Evolutionary conservation across 2,888 invertebrate genomes (phyloP), one percentile per base, ranked within the genome.

Genomic region (Mythimna albipuncta): DNA sequence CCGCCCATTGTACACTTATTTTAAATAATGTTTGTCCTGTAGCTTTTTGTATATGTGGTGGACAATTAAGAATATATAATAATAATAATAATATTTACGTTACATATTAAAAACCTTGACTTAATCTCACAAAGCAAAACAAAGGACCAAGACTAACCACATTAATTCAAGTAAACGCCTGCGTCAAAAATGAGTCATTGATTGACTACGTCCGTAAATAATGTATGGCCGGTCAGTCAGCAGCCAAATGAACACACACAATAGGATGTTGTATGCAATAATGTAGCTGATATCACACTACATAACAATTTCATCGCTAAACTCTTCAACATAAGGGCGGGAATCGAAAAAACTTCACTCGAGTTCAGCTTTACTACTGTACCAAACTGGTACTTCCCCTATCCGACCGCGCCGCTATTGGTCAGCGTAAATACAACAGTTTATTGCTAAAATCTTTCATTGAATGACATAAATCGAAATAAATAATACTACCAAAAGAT

Each of bases 341-440:
- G 7, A 76, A 61, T 79, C 55, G 38, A 50, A 41, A 69, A 50
- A 13, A 44, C 41, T 13, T 6, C 19, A 11, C 13, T 35, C 2
- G 19, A 62, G 10, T 59, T 54, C 35, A 38, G n/a, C 13, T 64
- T 44, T 2, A 57, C 9, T 4, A 41, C 4, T 26, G 7, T 11
- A 59, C 6, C 47, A 61, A 54, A 65, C 10, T 6, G 4, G 76
- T 59, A 64, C 44, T 80, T 80, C 81, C 75, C 81, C 54, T 6
- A n/a, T 19, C 38, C 6, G n/a, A 41, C 7, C 32, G 67, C 26
- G 41, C 11, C 66, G 77, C 68, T 52, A 81, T 79, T 81, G 82
- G 79, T 81, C 77, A n/a, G 47, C 21, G 21, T 54, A 50, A 62
- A 38, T 11, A 58, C 26, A 52, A 32, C 1, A 59, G 52, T 63